Evolutionary conservation across 1,140 invertebrate species (phyloP).

Genomic region (Zelostemma sp.): DNA sequence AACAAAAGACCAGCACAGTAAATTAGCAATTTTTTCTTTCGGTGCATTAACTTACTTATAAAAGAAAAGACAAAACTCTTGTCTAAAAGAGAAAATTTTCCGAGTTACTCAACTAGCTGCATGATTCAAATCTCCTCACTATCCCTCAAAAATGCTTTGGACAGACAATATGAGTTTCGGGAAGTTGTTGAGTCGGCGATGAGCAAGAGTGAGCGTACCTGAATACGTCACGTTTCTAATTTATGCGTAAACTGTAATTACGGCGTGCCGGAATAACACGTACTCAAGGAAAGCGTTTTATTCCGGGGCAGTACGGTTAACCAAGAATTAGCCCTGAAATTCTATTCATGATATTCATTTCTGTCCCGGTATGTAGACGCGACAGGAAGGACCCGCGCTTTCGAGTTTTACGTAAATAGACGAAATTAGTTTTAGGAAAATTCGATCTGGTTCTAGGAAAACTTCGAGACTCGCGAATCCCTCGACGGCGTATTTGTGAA

Average conservation of each 20-base stretch:
- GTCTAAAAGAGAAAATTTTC: too few relatives aligned
- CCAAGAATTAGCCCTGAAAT: conserved; percentile 17
- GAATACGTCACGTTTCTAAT: conserved; percentile 9
- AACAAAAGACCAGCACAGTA: too few relatives aligned
- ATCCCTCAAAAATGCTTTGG: too few relatives aligned
- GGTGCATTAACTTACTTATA: too few relatives aligned
- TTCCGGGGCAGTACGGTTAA: conserved; percentile 15
- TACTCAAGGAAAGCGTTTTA: conserved; percentile 11
- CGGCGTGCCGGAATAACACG: conserved; percentile 12
- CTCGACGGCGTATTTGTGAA: conserved; percentile 2
- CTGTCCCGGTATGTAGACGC: background rate
- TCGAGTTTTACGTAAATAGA: conserved; percentile 16
- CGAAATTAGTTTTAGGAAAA: conserved; percentile 22
- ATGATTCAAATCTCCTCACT: too few relatives aligned
- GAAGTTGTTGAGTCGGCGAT: too few relatives aligned
- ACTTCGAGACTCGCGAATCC: conserved; percentile 11
- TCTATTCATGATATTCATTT: conserved; percentile 16
- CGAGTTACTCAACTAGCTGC: too few relatives aligned
- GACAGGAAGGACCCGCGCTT: conserved; percentile 10
- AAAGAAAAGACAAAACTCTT: too few relatives aligned
- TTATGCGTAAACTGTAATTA: conserved; percentile 8
- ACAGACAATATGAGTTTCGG: too few relatives aligned
- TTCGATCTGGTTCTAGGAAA: conserved; percentile 11
- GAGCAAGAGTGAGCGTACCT: too few relatives aligned
- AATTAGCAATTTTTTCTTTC: too few relatives aligned